These are phyloP conservation scores for Podarcis siculus DNA, from an alignment of 2,797 vertebrate species.

Conservation along the genomic window DNA sequence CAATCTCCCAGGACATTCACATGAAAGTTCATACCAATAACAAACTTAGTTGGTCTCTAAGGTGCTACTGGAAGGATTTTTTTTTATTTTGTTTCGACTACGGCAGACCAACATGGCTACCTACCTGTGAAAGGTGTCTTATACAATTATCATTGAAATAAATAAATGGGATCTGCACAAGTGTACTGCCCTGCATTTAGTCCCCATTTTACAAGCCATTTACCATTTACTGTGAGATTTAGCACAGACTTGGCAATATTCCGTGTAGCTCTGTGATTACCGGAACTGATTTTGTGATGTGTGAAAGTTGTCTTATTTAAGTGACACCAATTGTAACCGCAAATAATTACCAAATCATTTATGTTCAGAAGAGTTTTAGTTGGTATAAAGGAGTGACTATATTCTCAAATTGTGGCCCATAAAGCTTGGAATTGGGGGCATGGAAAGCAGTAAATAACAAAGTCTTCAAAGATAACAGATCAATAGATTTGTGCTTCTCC, in stretches of 20 bases:
- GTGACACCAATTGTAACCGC: constrained; percentile 38
- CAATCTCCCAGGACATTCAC: too few species aligned
- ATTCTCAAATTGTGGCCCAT: constrained; percentile 33
- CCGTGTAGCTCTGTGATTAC: not conserved
- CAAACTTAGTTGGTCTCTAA: too few species aligned
- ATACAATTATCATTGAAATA: not conserved
- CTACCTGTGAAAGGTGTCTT: not conserved
- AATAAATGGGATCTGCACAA: not conserved
- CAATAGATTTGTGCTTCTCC: constrained; percentile 63
- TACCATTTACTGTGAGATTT: not conserved
- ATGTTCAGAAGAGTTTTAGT: accelerated
- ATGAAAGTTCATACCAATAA: too few species aligned
- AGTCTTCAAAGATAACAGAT: constrained; percentile 30
- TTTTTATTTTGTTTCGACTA: too few species aligned
- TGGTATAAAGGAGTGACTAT: constrained; percentile 1
- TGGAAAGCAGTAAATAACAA: constrained; percentile 36
- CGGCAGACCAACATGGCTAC: too few species aligned
- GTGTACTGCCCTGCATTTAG: not conserved
- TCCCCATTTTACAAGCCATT: not conserved
- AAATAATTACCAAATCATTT: accelerated
- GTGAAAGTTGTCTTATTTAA: not conserved
- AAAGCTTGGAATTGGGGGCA: constrained; percentile 37
- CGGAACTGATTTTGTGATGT: not conserved
- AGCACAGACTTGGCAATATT: not conserved
- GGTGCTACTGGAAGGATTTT: too few species aligned